Conservation (phyloP, 2,888 invertebrate genomes). For the Chorisops tibialis region DNA sequence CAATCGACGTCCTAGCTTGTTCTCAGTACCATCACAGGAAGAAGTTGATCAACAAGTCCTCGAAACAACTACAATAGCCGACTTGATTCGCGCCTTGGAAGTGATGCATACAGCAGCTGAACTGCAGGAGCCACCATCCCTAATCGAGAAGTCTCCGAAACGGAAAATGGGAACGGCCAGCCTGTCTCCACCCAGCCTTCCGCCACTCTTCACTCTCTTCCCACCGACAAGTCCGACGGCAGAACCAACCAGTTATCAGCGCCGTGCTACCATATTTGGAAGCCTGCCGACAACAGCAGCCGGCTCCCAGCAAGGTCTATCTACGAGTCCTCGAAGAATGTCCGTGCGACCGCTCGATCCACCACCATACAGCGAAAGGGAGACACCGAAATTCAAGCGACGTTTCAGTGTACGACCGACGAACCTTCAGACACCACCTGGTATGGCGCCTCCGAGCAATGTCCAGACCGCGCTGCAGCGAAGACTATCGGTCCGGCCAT, state of each 20-base stretch:
- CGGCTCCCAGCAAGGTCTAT: neutral
- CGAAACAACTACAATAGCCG: conserved; percentile 79
- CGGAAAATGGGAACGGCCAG: conserved; percentile 58
- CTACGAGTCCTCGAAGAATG: conserved; percentile 36
- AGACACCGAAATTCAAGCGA: conserved; percentile 44
- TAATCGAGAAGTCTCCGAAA: conserved; percentile 43
- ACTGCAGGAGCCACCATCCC: neutral
- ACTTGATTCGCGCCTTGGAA: conserved; percentile 73
- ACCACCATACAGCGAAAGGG: conserved; percentile 46
- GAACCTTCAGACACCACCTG: conserved; percentile 48
- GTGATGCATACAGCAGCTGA: conserved; percentile 58
- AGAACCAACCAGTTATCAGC: conserved; percentile 25
- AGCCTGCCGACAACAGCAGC: conserved; percentile 29
- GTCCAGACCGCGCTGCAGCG: conserved; percentile 46
- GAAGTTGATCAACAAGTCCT: conserved; percentile 54
- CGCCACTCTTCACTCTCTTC: conserved; percentile 54
- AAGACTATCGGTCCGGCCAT: conserved; percentile 48
- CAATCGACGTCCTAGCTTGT: conserved; percentile 36
- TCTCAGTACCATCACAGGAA: conserved; percentile 45
- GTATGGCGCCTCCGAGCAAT: conserved; percentile 42
- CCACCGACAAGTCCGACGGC: conserved; percentile 42
- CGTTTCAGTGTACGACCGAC: conserved; percentile 48
- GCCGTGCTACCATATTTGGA: conserved; percentile 48
- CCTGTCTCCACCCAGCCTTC: conserved; percentile 53
- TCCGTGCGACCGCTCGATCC: conserved; percentile 44